These are phyloP conservation scores for Pangasius macronema DNA, from an alignment of 2,797 vertebrate species.

Conservation along the genomic window DNA sequence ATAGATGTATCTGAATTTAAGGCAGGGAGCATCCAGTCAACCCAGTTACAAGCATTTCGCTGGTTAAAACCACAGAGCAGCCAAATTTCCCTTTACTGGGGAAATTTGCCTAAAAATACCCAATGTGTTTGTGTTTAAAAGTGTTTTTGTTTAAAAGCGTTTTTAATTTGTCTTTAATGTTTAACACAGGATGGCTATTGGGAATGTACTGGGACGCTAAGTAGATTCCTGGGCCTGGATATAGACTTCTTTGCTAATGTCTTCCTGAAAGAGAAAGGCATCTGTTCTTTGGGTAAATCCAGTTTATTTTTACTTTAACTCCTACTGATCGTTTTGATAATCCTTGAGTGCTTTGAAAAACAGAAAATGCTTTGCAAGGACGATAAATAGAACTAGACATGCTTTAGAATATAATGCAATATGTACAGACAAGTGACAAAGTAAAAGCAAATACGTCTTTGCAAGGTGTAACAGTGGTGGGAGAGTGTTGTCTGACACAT, in stretches of 20 bases:
- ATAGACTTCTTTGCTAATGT: constrained; percentile 70
- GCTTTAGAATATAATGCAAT: too few species aligned
- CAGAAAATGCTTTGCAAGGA: neutral
- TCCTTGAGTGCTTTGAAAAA: neutral
- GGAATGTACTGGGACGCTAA: constrained; percentile 76
- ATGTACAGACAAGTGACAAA: neutral
- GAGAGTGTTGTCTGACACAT: neutral
- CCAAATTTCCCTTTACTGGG: neutral
- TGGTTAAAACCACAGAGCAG: neutral
- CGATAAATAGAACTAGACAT: neutral
- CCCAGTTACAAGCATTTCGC: neutral
- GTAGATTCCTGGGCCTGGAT: constrained; percentile 70
- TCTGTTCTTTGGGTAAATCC: constrained; percentile 80
- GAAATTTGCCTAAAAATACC: neutral
- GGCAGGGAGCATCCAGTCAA: neutral
- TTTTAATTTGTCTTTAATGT: constrained; percentile 39
- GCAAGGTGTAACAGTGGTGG: neutral
- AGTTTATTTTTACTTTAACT: neutral
- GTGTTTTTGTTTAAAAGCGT: neutral
- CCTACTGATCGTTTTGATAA: neutral
- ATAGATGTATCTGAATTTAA: neutral
- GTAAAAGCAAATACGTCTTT: neutral
- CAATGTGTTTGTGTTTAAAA: neutral
- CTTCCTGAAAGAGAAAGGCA: constrained; percentile 81
- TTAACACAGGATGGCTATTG: constrained; percentile 83